Evolutionary conservation across 2,113 vertebrate genomes (phyloP).

Genomic region (Siniperca knerii): DNA sequence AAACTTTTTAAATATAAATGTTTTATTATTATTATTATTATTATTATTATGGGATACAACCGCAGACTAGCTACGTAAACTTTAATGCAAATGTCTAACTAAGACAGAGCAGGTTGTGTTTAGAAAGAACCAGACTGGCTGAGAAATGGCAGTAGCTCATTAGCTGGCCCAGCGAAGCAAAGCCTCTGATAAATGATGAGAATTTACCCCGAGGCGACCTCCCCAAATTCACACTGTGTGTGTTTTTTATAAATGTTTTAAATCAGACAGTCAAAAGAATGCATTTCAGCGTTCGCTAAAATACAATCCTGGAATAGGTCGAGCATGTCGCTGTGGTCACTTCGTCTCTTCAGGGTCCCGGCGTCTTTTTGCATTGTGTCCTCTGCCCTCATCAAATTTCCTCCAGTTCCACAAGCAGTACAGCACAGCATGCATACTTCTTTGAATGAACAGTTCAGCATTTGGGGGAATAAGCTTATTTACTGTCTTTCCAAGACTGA

Average conservation of each 20-base stretch:
- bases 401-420: neutral
- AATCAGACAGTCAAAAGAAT: slow-evolving; percentile 7
- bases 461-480: neutral
- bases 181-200: slow-evolving; percentile 15
- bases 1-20: slow-evolving; percentile 32
- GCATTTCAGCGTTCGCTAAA: neutral
- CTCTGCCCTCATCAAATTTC: neutral
- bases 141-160: slow-evolving; percentile 27
- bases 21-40: slow-evolving; percentile 24
- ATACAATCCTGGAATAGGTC: neutral
- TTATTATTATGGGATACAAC: slow-evolving; percentile 13
- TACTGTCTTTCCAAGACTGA: neutral
- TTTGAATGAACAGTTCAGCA: neutral
- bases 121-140: slow-evolving; percentile 5
- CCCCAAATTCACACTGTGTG: neutral
- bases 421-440: neutral
- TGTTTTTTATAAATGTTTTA: neutral
- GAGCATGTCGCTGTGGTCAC: neutral
- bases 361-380: slow-evolving; percentile 1
- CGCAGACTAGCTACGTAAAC: slow-evolving; percentile 6
- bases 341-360: neutral
- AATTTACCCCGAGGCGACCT: neutral
- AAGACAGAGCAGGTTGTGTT: neutral
- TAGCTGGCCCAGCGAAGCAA: slow-evolving; percentile 18
- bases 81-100: slow-evolving; percentile 26